A percentile compares a stretch with the other conserved stretches of the same genome.
phyloP scores from a whole-genome alignment of 2,113 vertebrate genomes.

The Toxostoma redivivum region DNA sequence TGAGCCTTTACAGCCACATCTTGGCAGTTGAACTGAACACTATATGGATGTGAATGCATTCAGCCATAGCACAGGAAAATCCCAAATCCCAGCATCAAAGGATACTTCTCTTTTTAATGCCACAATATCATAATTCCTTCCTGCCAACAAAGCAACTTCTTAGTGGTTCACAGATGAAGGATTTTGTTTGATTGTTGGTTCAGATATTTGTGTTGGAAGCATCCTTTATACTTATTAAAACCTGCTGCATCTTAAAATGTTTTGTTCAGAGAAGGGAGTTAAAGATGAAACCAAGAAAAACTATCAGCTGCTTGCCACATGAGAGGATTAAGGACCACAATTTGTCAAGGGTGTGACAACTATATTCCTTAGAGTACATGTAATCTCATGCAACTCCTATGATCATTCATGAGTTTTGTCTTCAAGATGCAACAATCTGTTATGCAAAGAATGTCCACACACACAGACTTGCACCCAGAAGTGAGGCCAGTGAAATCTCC shows the following conservation, averaged over 20 bases:
- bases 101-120: neutral
- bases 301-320: conserved; percentile 26
- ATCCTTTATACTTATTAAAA: conserved; percentile 20
- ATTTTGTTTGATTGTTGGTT: neutral
- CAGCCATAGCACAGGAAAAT: neutral
- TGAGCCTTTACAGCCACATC: neutral
- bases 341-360: neutral
- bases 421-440: neutral
- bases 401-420: neutral
- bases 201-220: conserved; percentile 4
- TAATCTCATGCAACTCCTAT: neutral
- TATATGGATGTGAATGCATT: neutral
- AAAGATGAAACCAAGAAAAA: neutral
- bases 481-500: neutral
- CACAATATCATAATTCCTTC: neutral
- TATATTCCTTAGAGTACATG: neutral
- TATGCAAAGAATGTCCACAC: neutral
- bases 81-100: neutral
- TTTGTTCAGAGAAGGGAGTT: neutral
- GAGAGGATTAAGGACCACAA: neutral
- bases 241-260: neutral
- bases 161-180: neutral
- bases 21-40: neutral
- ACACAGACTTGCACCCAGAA: neutral
- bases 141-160: neutral